These are phyloP conservation scores for Drosophila basisetae DNA, from an alignment of 2,888 invertebrate species.

Conservation along the genomic window DNA sequence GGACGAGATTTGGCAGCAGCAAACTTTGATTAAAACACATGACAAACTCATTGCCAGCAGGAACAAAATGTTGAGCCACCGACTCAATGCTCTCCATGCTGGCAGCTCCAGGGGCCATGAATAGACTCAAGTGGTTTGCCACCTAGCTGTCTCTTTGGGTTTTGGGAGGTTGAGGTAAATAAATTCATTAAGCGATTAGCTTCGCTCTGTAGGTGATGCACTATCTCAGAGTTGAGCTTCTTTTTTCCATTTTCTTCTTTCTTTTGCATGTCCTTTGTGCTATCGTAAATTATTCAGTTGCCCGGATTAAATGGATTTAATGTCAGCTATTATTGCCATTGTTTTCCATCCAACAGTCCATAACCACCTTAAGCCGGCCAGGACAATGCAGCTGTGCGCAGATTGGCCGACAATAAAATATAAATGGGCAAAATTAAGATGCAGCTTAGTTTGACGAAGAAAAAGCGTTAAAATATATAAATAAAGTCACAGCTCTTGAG, in stretches of 20 bases:
- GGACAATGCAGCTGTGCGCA: constrained; percentile 16
- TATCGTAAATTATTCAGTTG: constrained; percentile 49
- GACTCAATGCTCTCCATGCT: constrained; percentile 23
- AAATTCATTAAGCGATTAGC: constrained; percentile 78
- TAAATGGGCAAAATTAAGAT: neutral
- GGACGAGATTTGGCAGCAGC: constrained; percentile 65
- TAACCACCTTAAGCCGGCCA: constrained; percentile 17
- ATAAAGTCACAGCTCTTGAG: neutral
- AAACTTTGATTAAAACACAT: constrained; percentile 79
- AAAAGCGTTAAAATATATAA: no score
- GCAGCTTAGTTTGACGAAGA: neutral
- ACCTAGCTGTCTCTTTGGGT: constrained; percentile 36
- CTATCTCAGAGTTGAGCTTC: constrained; percentile 23
- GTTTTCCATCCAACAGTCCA: constrained; percentile 14
- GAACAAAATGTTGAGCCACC: constrained; percentile 34
- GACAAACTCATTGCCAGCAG: constrained; percentile 50
- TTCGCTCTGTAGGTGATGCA: constrained; percentile 43
- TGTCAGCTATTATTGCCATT: constrained; percentile 41
- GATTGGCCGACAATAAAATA: constrained; percentile 5
- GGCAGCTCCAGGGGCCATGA: constrained; percentile 18
- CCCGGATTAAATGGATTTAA: constrained; percentile 65
- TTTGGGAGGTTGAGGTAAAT: constrained; percentile 46
- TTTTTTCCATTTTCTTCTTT: neutral
- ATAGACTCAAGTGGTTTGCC: constrained; percentile 67
- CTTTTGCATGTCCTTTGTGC: constrained; percentile 36